Percentiles rank a stretch among this genome's conserved stretches.
Evolutionary conservation across 64 coral and sea anemone genomes (phyloP).

Genomic region (Pocillopora damicornis): DNA sequence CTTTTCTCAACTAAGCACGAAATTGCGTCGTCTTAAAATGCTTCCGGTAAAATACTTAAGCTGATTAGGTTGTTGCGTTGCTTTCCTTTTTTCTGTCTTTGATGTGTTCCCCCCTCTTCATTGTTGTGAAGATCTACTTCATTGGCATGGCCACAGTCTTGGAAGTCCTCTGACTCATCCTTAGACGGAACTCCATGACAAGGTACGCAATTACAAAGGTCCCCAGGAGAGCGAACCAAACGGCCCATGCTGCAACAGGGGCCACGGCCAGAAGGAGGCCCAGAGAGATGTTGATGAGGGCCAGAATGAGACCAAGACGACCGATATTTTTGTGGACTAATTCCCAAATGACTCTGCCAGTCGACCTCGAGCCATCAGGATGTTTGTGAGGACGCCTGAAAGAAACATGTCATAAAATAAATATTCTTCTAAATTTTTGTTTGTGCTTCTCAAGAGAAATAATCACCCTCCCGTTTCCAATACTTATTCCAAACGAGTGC

Average conservation of each 20-base stretch:
- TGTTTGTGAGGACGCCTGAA: slow-evolving; percentile 88
- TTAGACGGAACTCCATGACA: slow-evolving; percentile 71
- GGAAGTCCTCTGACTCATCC: slow-evolving; percentile 6
- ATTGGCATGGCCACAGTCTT: slow-evolving; percentile 32
- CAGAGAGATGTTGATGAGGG: slow-evolving; percentile 87
- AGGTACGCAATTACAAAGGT: slow-evolving; percentile 52
- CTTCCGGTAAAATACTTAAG: no score
- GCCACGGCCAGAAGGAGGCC: slow-evolving; percentile 87
- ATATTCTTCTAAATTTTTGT: no score
- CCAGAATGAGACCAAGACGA: slow-evolving; percentile 74
- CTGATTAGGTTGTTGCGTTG: no score
- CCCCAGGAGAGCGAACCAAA: slow-evolving; percentile 73
- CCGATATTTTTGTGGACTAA: slow-evolving; percentile 77
- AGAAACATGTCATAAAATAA: background rate
- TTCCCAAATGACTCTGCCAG: slow-evolving; percentile 82
- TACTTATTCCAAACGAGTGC: no score
- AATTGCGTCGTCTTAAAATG: no score
- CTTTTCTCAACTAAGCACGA: no score
- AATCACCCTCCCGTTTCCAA: no score
- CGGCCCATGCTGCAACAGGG: slow-evolving; percentile 65
- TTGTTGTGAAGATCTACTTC: slow-evolving; percentile 1
- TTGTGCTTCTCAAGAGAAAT: no score
- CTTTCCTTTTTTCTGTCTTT: no score
- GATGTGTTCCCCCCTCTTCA: no score
- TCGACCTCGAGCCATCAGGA: slow-evolving; percentile 44